Base-by-base conservation (phyloP, 2,888 invertebrate genomes). In the Crioceris asparagi region DNA sequence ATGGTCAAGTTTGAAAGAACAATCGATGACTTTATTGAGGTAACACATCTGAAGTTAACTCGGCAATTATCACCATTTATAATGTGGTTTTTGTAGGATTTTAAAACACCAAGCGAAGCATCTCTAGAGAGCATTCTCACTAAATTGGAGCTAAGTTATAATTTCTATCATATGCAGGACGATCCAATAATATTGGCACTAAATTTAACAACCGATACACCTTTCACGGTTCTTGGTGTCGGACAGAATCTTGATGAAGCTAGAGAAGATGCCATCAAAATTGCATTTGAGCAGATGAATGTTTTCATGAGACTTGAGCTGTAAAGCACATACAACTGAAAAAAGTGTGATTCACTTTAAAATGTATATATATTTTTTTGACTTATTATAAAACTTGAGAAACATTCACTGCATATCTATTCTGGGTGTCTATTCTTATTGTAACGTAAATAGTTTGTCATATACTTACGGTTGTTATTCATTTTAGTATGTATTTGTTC, bases 171-270 rank as follows among this genome's bases (percentile, higher is more conserved):
- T 4, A 12, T 56, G 17, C 54, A 57, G 42, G 43, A 49, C 10
- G 25, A 41, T 14, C 54, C 55, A 1, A 30, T 36, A 4, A 46
- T 55, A 15, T 39, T 50, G 12, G 26, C 42, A 12, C 32, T 59
- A 26, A 33, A 36, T 11, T 35, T 59, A 32, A 54, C 50, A 36
- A 44, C 50, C 8, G 59, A 59, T 29, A 53, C 53, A 2, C 56
- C 59, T 4, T 57, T 58, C 41, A 41, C 44, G 2, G 36, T 42
- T 7, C 38, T 49, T 17, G 47, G 36, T 17, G 17, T 38, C 2
- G 49, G 46, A 15, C 7, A 29, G 3, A 39, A 41, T 8, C 26
- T 40, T 25, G 46, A 51, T 12, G 29, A 36, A 12, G 52, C 55
- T 3, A 44, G 38, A 37, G 18, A 18, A 6, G 30, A 33, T 7